Percentiles rank a stretch among this genome's conserved stretches.
Evolutionary conservation across 2,797 vertebrate genomes (phyloP).

Genomic region (Chrysolophus pictus): DNA sequence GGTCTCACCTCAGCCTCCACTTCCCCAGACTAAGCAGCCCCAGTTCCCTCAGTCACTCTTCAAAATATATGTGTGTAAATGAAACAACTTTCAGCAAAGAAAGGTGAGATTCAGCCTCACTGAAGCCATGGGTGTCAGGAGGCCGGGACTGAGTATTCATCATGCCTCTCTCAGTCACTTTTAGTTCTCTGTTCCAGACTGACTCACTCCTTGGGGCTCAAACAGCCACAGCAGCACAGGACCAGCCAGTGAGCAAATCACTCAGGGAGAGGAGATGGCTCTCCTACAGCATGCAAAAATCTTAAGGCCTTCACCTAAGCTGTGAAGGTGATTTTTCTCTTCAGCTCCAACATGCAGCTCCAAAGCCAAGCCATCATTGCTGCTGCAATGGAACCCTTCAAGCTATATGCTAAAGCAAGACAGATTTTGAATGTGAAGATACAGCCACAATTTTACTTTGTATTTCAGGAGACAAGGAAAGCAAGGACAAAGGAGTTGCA

Average conservation of each 20-base stretch:
- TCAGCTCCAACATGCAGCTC: not conserved
- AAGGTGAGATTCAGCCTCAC: not conserved
- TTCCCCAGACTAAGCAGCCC: no score
- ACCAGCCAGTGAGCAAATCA: not conserved
- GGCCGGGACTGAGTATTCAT: not conserved
- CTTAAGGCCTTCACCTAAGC: not conserved
- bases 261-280: not conserved
- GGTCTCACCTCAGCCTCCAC: no score
- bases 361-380: not conserved
- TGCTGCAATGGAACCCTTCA: not conserved
- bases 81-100: not conserved
- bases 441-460: not conserved
- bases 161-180: not conserved
- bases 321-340: not conserved
- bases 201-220: not conserved
- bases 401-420: not conserved
- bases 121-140: accelerated
- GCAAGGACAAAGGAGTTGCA: not conserved
- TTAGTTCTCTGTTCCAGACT: not conserved
- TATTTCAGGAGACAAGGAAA: not conserved
- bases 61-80: not conserved
- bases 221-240: not conserved
- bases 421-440: not conserved
- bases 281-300: not conserved
- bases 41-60: no score